Evolutionary conservation across 2,113 vertebrate genomes (phyloP), one percentile per base, ranked within the genome.

Genomic region (Plotosus lineatus): DNA sequence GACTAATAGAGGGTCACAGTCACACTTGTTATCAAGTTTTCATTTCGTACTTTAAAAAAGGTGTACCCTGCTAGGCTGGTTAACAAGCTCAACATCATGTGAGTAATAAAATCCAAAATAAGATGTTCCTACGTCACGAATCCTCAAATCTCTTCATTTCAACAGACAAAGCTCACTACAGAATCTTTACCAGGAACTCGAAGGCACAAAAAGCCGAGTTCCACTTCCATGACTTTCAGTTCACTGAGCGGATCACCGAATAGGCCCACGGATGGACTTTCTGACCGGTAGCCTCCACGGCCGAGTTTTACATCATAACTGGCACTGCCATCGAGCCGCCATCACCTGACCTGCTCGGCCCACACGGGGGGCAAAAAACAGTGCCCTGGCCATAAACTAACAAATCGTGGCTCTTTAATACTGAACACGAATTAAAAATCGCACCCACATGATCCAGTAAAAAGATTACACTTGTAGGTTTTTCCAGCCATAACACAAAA

Each of bases 361-460:
- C 48, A 73, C 46, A 73, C 46, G 26, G 40, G 1, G n/a, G 40
- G 44, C 40, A 73, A 51, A 73, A 72, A 44, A 71, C 31, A 73
- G 46, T 19, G 6, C 65, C 40, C 40, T 23, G 46, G 69, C 69
- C 46, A 51, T 51, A 73, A 73, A 26, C 36, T 4, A 44, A 69
- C 38, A 44, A 46, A 69, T 7, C 58, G 60, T 53, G 21, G 69
- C 77, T 77, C 75, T 83, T 78, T 68, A 66, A 60, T 19, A 75
- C 55, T 8, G 50, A n/a, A 75, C 77, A 53, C 23, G 42, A 50
- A 56, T 40, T 63, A 66, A 78, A 8, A 33, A 75, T 14, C 15
- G 31, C 31, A 65, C 69, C 71, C 12, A 60, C 36, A 63, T 46
- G 60, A 75, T 83, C 31, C 19, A 33, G 36, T 65, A 75, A 75